Conservation (phyloP, 1,140 invertebrate genomes). For the Orchestia grillus region DNA sequence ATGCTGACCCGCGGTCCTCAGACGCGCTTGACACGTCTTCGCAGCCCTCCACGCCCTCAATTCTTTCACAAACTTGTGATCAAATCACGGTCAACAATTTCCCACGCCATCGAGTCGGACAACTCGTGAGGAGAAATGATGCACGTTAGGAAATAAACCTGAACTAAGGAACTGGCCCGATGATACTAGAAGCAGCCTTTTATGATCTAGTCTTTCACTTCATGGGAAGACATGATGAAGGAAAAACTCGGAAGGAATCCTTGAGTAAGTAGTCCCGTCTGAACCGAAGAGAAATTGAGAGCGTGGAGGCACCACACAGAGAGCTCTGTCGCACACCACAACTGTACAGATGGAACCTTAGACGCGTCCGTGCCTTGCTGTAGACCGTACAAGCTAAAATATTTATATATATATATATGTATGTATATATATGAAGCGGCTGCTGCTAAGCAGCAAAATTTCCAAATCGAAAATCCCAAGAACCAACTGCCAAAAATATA, state of each 20-base stretch:
- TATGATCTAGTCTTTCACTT: background rate
- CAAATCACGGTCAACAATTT: background rate
- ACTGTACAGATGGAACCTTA: background rate
- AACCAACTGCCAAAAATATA: constrained; percentile 39
- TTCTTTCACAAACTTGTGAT: background rate
- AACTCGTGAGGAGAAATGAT: no score
- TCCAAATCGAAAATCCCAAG: background rate
- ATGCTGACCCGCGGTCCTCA: background rate
- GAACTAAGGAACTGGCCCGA: background rate
- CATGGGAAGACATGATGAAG: background rate
- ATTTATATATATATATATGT: background rate
- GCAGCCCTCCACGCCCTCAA: background rate
- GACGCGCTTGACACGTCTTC: background rate
- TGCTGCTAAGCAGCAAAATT: background rate
- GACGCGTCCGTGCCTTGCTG: background rate
- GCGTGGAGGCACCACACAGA: background rate
- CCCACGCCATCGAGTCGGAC: no score
- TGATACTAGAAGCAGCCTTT: background rate
- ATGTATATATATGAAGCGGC: background rate
- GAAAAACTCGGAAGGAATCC: background rate
- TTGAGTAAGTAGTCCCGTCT: no score
- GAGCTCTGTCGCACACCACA: background rate
- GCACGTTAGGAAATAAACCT: no score
- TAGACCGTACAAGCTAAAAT: background rate
- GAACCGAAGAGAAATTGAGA: background rate